Evolutionary conservation across 2,888 invertebrate genomes (phyloP).

Genomic region (Lasius fuliginosus): DNA sequence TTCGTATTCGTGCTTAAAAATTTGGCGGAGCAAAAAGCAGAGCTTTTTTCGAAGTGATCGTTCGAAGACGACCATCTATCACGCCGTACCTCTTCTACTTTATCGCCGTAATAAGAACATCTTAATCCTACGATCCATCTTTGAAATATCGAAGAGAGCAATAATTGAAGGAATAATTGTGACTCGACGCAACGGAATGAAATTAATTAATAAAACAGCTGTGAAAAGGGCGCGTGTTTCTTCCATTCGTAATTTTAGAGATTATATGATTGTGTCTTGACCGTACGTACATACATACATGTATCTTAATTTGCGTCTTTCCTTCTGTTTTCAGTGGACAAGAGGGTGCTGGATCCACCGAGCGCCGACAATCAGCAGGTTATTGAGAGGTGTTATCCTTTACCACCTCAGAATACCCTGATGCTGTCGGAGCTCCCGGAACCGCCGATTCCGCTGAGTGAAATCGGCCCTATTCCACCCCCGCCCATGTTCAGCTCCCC

Average conservation of each 20-base stretch:
- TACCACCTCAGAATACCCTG: constrained; percentile 86
- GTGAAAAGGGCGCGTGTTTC: too few species aligned
- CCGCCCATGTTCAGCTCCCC: constrained; percentile 98
- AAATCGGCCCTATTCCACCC: constrained; percentile 97
- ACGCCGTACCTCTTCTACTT: neutral
- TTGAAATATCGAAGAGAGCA: neutral
- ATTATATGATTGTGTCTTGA: neutral
- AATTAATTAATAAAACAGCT: neutral
- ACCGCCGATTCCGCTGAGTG: constrained; percentile 96
- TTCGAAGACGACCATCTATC: neutral
- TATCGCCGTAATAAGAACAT: neutral
- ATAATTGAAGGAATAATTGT: neutral
- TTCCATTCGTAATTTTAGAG: neutral
- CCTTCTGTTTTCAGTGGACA: constrained; percentile 76
- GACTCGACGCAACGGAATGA: neutral
- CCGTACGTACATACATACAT: neutral
- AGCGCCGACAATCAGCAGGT: constrained; percentile 82
- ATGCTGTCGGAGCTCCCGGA: constrained; percentile 96
- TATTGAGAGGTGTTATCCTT: constrained; percentile 83
- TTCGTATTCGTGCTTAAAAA: neutral
- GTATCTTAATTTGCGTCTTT: neutral
- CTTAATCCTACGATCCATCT: neutral
- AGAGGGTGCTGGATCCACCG: constrained; percentile 79
- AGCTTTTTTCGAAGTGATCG: neutral
- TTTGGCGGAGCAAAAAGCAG: neutral